phyloP scores from a whole-genome alignment of 2,113 vertebrate genomes.

The Seriola quinqueradiata region DNA sequence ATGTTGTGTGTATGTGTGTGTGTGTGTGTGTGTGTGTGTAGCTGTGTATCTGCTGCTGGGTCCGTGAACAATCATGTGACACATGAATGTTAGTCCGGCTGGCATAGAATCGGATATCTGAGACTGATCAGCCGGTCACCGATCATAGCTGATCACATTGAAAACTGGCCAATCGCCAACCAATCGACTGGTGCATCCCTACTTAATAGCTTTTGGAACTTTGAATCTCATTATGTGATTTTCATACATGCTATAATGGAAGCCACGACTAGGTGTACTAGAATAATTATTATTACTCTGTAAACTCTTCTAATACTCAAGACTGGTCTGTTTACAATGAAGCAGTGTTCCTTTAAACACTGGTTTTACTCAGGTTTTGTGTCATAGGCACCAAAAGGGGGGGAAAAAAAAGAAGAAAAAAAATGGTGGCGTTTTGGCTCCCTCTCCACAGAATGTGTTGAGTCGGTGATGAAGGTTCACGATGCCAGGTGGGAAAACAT shows the following conservation, averaged over 20 bases:
- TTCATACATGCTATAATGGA: not conserved
- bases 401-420: no score
- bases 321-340: not conserved
- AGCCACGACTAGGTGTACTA: not conserved
- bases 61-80: no score
- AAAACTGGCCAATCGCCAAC: no score
- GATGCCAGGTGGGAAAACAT: constrained; percentile 65
- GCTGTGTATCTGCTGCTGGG: no score
- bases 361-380: constrained; percentile 9
- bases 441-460: constrained; percentile 32
- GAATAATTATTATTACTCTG: not conserved
- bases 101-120: no score
- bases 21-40: no score
- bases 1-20: no score
- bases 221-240: not conserved
- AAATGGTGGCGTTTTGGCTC: constrained; percentile 22
- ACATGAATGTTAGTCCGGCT: no score
- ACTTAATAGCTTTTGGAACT: no score
- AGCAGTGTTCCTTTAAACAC: not conserved
- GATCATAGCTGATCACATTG: no score
- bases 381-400: not conserved
- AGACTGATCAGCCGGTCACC: no score
- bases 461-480: constrained; percentile 26
- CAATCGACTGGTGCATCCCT: no score
- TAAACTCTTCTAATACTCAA: not conserved